These are phyloP conservation scores for Formicarius rufipectus DNA, from an alignment of 2,113 vertebrate genomes.

Conservation along the genomic window DNA sequence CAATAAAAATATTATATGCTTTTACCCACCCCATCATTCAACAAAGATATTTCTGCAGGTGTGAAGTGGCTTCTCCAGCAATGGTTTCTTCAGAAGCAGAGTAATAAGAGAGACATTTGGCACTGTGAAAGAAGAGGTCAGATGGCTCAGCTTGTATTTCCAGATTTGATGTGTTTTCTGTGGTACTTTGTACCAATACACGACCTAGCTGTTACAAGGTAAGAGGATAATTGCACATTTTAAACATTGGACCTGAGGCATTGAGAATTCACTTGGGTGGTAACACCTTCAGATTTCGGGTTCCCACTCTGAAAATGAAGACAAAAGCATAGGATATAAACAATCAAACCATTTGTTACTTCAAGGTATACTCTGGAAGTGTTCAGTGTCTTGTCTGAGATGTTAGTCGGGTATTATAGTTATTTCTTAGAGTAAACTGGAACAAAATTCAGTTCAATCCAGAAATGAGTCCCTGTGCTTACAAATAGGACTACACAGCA, in stretches of 20 bases:
- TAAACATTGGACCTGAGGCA: not conserved
- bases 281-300: not conserved
- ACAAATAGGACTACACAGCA: not conserved
- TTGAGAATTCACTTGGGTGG: not conserved
- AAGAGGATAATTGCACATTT: not conserved
- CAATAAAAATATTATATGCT: constrained; percentile 61
- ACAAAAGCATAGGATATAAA: not conserved
- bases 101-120: not conserved
- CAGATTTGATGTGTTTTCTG: not conserved
- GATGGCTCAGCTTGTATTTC: not conserved
- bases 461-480: not conserved
- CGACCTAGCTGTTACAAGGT: not conserved
- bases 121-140: not conserved
- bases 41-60: constrained; percentile 56
- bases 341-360: not conserved
- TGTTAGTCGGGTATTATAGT: not conserved
- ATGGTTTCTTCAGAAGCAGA: not conserved
- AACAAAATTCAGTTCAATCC: not conserved
- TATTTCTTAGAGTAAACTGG: not conserved
- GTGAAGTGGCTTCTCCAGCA: constrained; percentile 38
- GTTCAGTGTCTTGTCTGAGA: not conserved
- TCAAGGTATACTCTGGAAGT: not conserved
- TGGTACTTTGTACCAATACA: not conserved
- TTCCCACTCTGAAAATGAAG: not conserved
- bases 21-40: constrained; percentile 44